Conservation (phyloP, 2,113 vertebrate genomes). For the Laticauda colubrina region DNA sequence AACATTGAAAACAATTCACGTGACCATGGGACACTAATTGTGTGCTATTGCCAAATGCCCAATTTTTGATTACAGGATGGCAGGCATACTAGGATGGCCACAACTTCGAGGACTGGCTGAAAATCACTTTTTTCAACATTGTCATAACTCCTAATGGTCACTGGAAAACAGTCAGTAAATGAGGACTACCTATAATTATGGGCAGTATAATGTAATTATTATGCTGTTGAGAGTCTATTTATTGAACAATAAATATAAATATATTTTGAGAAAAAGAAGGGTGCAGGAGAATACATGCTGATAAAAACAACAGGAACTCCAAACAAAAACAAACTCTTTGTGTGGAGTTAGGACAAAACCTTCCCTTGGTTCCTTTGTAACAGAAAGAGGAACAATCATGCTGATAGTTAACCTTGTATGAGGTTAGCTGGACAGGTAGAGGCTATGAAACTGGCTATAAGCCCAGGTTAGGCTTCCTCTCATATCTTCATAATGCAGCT, state of each 20-base stretch:
- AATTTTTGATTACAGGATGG: background rate
- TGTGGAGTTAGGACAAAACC: background rate
- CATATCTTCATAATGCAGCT: background rate
- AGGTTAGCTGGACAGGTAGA: background rate
- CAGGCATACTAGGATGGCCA: background rate
- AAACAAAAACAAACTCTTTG: background rate
- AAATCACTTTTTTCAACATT: background rate
- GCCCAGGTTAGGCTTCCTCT: background rate
- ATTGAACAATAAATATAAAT: background rate
- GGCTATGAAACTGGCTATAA: background rate
- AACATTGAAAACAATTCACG: background rate
- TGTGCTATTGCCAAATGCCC: background rate
- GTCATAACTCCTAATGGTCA: background rate
- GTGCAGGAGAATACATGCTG: background rate
- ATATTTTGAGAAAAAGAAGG: background rate
- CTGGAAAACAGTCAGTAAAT: background rate
- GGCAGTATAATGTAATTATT: background rate
- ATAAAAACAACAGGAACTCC: background rate
- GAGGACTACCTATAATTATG: background rate
- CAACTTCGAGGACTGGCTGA: background rate
- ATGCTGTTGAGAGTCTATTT: background rate
- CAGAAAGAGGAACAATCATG: background rate
- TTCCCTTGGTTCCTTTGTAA: background rate
- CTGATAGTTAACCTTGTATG: background rate
- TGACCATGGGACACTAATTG: background rate